These are phyloP conservation scores for Gonocerus acuteangulatus DNA, from an alignment of 2,888 invertebrate species.

Conservation along the genomic window DNA sequence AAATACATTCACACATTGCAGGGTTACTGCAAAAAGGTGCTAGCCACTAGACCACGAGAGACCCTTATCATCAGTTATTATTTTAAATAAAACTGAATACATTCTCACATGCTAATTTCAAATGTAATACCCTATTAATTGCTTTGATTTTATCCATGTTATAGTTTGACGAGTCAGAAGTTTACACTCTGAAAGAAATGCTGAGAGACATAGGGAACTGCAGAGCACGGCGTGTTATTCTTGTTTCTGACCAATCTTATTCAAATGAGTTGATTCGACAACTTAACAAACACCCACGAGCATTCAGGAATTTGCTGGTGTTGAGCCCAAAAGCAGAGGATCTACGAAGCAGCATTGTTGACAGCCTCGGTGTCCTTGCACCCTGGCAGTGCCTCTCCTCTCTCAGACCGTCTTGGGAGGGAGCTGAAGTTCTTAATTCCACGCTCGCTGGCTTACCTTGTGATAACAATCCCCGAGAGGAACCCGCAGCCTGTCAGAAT, in stretches of 20 bases:
- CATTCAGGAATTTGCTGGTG: slow-evolving; percentile 37
- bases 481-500: slow-evolving; percentile 47
- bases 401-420: neutral
- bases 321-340: slow-evolving; percentile 18
- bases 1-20: too few relatives aligned
- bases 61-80: too few relatives aligned
- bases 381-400: slow-evolving; percentile 4
- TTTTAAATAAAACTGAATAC: too few relatives aligned
- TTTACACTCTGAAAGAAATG: slow-evolving; percentile 46
- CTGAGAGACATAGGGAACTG: slow-evolving; percentile 46
- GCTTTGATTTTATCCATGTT: too few relatives aligned
- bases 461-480: slow-evolving; percentile 42
- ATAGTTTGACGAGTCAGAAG: slow-evolving; percentile 45
- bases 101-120: too few relatives aligned
- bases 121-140: too few relatives aligned
- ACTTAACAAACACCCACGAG: slow-evolving; percentile 38
- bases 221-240: slow-evolving; percentile 44
- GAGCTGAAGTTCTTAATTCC: slow-evolving; percentile 37
- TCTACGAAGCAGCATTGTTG: slow-evolving; percentile 11
- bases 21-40: too few relatives aligned
- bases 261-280: slow-evolving; percentile 42
- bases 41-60: too few relatives aligned
- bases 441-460: slow-evolving; percentile 48
- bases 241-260: slow-evolving; percentile 48
- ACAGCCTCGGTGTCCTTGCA: neutral